Conservation (phyloP, 2,888 invertebrate genomes). For the Drosophila anomalata region DNA sequence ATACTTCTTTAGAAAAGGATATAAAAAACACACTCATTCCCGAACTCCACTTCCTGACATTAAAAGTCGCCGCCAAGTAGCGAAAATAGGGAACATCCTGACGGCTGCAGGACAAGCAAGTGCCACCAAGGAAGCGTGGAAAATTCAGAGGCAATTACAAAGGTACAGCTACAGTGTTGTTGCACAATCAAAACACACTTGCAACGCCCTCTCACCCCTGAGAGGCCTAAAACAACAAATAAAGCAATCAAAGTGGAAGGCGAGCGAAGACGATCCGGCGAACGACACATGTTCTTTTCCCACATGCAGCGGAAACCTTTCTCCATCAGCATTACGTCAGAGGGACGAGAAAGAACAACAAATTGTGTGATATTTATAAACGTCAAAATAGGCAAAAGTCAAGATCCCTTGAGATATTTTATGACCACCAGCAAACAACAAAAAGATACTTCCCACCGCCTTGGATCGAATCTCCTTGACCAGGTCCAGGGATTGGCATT, state of each 20-base stretch:
- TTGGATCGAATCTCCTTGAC: constrained; percentile 16
- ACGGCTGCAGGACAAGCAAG: constrained; percentile 43
- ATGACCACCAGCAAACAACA: constrained; percentile 57
- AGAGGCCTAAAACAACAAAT: constrained; percentile 80
- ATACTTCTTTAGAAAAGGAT: not conserved
- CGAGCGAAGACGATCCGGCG: constrained; percentile 13
- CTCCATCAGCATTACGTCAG: constrained; percentile 75
- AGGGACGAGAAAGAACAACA: constrained; percentile 52
- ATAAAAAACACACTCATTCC: not conserved
- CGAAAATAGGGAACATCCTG: constrained; percentile 65
- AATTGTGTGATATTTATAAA: constrained; percentile 81
- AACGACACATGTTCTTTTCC: constrained; percentile 69
- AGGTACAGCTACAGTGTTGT: constrained; percentile 32
- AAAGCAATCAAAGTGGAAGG: constrained; percentile 73
- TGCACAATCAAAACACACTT: constrained; percentile 76
- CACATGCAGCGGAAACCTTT: constrained; percentile 70
- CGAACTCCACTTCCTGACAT: constrained; percentile 33
- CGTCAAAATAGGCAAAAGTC: constrained; percentile 76
- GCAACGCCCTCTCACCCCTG: constrained; percentile 63
- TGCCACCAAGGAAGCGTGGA: constrained; percentile 75
- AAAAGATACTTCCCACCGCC: constrained; percentile 15
- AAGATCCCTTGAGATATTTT: constrained; percentile 58
- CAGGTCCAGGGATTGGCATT: constrained; percentile 17
- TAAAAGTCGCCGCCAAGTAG: constrained; percentile 27
- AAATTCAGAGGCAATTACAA: constrained; percentile 66